These are phyloP conservation scores for Pachydiplax longipennis DNA, from an alignment of 2,888 invertebrate species.

Conservation along the genomic window DNA sequence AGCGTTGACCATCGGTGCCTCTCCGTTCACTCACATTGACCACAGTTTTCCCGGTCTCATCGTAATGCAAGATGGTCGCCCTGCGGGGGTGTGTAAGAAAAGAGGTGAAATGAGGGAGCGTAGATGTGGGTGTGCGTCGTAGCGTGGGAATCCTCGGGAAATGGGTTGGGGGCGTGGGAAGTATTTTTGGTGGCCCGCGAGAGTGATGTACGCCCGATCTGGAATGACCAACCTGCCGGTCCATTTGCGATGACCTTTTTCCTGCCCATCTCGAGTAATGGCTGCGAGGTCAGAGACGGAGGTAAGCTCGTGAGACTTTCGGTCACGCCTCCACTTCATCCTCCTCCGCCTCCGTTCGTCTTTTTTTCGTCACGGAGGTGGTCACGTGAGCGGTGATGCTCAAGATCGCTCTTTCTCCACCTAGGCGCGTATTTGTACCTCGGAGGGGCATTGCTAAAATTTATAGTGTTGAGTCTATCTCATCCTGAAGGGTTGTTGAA, in stretches of 20 bases:
- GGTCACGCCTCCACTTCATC: conserved; percentile 25
- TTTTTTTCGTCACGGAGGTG: neutral
- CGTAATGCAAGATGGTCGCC: neutral
- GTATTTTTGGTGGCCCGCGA: conserved; percentile 1
- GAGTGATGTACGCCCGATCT: conserved; percentile 26
- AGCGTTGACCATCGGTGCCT: no score
- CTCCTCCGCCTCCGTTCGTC: neutral
- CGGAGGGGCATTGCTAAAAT: no score
- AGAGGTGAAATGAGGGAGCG: neutral
- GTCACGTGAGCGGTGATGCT: neutral
- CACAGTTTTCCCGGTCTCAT: neutral
- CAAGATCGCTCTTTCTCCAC: neutral
- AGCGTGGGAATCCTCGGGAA: neutral
- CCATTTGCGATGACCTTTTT: conserved; percentile 1
- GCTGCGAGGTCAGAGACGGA: neutral
- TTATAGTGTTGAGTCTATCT: no score
- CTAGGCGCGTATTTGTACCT: no score
- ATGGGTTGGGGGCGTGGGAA: neutral
- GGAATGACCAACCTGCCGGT: neutral
- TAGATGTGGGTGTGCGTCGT: neutral
- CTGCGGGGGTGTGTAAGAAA: neutral
- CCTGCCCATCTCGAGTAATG: neutral
- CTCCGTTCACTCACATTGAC: no score
- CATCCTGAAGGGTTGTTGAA: no score
- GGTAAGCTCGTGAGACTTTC: conserved; percentile 20